These are phyloP conservation scores for Hydriomena furcata DNA, from an alignment of 2,888 invertebrate genomes.

Conservation along the genomic window DNA sequence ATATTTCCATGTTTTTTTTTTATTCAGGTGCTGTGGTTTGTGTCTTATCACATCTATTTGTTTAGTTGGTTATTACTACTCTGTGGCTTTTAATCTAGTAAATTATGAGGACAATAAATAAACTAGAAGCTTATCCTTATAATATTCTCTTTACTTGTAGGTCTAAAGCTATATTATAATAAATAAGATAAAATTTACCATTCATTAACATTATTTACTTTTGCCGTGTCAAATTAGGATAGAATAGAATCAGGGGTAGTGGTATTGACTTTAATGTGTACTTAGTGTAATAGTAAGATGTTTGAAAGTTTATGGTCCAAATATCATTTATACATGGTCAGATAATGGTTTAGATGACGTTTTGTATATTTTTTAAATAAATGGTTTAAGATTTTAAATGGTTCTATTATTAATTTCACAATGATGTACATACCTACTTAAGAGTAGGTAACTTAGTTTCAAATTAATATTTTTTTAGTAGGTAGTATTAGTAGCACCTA, in stretches of 20 bases:
- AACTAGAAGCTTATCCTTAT: no score
- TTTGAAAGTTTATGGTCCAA: slow-evolving; percentile 35
- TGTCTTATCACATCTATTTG: no score
- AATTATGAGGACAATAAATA: no score
- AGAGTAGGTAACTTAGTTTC: no score
- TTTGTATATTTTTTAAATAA: slow-evolving; percentile 60
- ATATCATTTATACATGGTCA: slow-evolving; percentile 28
- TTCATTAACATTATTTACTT: slow-evolving; percentile 12
- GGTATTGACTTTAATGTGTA: slow-evolving; percentile 58
- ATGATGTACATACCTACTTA: no score
- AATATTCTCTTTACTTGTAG: no score
- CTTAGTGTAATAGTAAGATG: slow-evolving; percentile 46
- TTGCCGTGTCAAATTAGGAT: slow-evolving; percentile 30
- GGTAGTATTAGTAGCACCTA: no score
- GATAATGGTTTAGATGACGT: slow-evolving; percentile 39
- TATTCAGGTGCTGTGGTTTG: no score
- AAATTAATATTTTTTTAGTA: no score
- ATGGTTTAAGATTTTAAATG: slow-evolving; percentile 43
- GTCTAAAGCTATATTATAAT: background rate
- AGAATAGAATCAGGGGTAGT: slow-evolving; percentile 53
- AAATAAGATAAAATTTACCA: background rate
- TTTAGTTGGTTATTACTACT: no score
- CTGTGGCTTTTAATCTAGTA: no score
- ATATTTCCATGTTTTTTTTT: no score
- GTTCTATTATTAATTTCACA: slow-evolving; percentile 1